Evolutionary conservation across 2,888 invertebrate species (phyloP).

Genomic region (Idaea aversata): DNA sequence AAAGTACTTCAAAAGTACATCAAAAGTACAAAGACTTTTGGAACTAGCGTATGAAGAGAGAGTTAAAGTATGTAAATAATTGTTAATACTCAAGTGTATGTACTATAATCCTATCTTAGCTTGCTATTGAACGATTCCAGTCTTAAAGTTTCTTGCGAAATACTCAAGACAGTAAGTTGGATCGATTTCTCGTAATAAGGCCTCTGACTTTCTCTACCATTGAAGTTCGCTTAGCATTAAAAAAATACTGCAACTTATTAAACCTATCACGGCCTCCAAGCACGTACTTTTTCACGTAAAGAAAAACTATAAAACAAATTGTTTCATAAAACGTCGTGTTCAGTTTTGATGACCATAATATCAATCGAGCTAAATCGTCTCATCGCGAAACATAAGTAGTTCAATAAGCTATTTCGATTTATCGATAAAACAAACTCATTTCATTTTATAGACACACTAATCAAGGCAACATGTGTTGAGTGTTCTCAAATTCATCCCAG

Average conservation of each 20-base stretch:
- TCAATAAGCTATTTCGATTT: conserved; percentile 6
- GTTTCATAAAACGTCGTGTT: neutral
- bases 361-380: neutral
- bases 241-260: neutral
- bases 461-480: neutral
- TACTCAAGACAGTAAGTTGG: no score
- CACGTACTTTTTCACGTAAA: conserved; percentile 35
- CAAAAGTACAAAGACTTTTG: no score
- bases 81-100: no score
- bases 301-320: conserved; percentile 21
- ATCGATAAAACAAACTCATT: conserved; percentile 8
- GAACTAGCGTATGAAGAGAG: no score
- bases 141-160: no score
- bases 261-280: conserved; percentile 17
- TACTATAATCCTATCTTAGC: no score
- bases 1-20: no score
- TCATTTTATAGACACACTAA: conserved; percentile 10
- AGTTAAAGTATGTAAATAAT: no score
- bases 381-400: conserved; percentile 22
- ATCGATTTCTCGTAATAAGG: no score
- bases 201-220: no score
- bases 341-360: neutral
- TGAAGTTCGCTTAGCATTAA: neutral
- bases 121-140: no score
- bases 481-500: no score